These are phyloP conservation scores for Dryas iulia DNA, from an alignment of 1,140 invertebrate genomes.

Conservation along the genomic window DNA sequence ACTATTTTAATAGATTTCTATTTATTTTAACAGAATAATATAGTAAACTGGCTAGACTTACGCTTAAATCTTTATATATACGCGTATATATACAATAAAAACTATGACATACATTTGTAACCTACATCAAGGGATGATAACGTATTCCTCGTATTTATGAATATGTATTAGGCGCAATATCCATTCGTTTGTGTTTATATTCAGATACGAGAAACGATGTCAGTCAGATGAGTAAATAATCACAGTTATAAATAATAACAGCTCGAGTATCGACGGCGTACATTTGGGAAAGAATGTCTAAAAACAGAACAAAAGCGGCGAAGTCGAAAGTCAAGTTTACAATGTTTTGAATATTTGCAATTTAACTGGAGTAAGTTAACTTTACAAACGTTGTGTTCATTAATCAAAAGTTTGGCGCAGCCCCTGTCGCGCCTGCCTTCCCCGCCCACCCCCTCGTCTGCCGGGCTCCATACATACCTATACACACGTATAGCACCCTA, in stretches of 20 bases:
- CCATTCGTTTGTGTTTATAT: slow-evolving; percentile 8
- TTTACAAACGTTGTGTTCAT: slow-evolving; percentile 76
- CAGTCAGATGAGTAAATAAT: slow-evolving; percentile 7
- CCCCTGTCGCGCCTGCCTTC: slow-evolving; percentile 61
- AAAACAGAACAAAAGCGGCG: slow-evolving; percentile 25
- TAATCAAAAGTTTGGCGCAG: slow-evolving; percentile 79
- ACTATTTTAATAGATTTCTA: neutral
- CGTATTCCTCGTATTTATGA: slow-evolving; percentile 27
- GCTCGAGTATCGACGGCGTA: neutral
- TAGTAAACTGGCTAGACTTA: neutral
- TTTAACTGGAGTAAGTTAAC: slow-evolving; percentile 72
- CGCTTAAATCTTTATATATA: too few species aligned
- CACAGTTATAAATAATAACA: neutral
- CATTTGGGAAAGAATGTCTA: slow-evolving; percentile 5
- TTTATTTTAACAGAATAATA: neutral
- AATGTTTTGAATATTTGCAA: slow-evolving; percentile 74
- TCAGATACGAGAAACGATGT: neutral
- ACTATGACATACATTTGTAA: neutral
- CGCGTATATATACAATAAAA: neutral
- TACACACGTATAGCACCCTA: slow-evolving; percentile 31
- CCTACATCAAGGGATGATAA: slow-evolving; percentile 22
- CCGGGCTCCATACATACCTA: slow-evolving; percentile 31
- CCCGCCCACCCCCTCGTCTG: slow-evolving; percentile 63
- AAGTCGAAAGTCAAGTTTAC: slow-evolving; percentile 57
- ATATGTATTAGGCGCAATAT: slow-evolving; percentile 31